phyloP scores from a whole-genome alignment of 2,113 vertebrate species.

The Hemichromis elongatus region DNA sequence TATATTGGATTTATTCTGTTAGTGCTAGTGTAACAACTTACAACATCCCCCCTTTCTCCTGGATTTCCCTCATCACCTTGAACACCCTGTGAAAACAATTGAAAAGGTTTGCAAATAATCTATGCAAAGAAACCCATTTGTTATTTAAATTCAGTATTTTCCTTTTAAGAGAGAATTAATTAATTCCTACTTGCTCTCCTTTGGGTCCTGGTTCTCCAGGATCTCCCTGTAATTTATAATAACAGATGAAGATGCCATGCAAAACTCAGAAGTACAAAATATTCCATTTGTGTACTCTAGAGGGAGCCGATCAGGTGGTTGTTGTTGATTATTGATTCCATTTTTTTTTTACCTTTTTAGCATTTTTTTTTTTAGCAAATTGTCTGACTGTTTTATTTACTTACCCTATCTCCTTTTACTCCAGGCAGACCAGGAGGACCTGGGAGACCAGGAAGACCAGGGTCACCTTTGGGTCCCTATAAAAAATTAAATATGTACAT shows the following conservation, averaged over 20 bases:
- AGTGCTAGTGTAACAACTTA: constrained; percentile 67
- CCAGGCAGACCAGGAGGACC: constrained; percentile 87
- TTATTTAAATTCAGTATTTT: background rate
- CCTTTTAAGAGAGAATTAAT: background rate
- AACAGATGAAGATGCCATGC: background rate
- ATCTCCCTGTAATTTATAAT: constrained; percentile 75
- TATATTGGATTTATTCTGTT: background rate
- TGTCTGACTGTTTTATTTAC: constrained; percentile 5
- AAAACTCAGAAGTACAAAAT: background rate
- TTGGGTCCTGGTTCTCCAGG: constrained; percentile 86
- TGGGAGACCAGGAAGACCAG: constrained; percentile 87
- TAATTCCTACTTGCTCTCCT: constrained; percentile 84
- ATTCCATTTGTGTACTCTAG: constrained; percentile 11
- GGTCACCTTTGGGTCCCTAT: constrained; percentile 85
- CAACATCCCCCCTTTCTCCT: constrained; percentile 87
- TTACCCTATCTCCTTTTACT: constrained; percentile 90
- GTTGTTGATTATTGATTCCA: background rate
- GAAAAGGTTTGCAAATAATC: background rate
- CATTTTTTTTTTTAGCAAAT: background rate
- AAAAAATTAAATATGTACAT: constrained; percentile 4
- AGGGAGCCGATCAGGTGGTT: constrained; percentile 25
- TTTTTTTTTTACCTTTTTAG: background rate
- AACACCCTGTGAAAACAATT: constrained; percentile 73
- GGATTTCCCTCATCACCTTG: constrained; percentile 88
- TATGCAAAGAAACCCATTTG: background rate